Conservation (phyloP, 2,888 invertebrate genomes). For the Andrena camellia region DNA sequence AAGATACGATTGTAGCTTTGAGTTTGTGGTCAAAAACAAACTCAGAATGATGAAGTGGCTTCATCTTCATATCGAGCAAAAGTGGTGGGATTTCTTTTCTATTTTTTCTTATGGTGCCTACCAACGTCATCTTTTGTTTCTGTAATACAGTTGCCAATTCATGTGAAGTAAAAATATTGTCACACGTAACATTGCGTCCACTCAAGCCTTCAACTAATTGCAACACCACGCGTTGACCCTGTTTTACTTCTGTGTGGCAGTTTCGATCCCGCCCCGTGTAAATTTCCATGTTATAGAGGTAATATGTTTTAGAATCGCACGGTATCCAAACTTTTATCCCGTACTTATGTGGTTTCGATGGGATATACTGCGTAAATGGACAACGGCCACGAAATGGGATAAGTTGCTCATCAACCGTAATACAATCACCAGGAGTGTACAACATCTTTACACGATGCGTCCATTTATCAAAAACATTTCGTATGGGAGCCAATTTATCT, state of each 20-base stretch:
- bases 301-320: neutral
- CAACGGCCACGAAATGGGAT: conserved; percentile 2
- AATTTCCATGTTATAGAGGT: neutral
- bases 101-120: conserved; percentile 2
- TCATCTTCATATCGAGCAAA: neutral
- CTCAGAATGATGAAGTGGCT: too few species aligned
- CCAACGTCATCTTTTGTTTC: neutral
- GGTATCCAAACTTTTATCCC: neutral
- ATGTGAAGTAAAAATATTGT: neutral
- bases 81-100: conserved; percentile 8
- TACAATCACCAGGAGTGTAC: neutral
- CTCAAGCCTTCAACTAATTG: neutral
- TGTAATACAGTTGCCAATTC: neutral
- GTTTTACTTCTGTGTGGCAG: neutral
- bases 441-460: neutral
- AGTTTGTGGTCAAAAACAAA: too few species aligned
- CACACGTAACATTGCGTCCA: conserved; percentile 7
- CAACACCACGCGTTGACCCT: neutral
- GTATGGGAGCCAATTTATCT: conserved; percentile 7
- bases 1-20: neutral
- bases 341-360: neutral
- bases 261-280: neutral
- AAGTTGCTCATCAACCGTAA: conserved; percentile 1
- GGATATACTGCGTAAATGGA: neutral
- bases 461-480: conserved; percentile 7